Evolutionary conservation across 2,888 invertebrate genomes (phyloP), one percentile per base, ranked within the genome.

Genomic region (Elysia crispata): DNA sequence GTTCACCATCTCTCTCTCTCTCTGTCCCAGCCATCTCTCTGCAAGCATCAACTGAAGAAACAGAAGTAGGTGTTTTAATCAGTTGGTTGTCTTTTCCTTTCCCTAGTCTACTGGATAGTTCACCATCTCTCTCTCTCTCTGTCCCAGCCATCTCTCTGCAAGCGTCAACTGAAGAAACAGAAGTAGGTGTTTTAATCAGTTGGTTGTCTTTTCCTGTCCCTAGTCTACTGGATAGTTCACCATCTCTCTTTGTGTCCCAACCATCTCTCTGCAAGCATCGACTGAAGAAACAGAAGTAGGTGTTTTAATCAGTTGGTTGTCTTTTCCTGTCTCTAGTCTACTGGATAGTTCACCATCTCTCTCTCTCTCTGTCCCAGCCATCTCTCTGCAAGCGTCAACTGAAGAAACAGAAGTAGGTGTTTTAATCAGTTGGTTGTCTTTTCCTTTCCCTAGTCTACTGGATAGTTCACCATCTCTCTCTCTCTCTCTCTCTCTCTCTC

Each of bases 91-190:
- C 41, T 41, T 41, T 41, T 41, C 3, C 11, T 41, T 41, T n/a
- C n/a, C n/a, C n/a, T n/a, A n/a, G n/a, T n/a, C n/a, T n/a, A n/a
- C n/a, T n/a, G n/a, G n/a, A n/a, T n/a, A n/a, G n/a, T n/a, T n/a
- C n/a, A n/a, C n/a, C n/a, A n/a, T n/a, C n/a, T n/a, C n/a, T n/a
- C n/a, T n/a, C n/a, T n/a, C n/a, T n/a, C n/a, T n/a, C n/a, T n/a
- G n/a, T n/a, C n/a, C n/a, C 62, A 1, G 72, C 79, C 25, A 57
- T 67, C 25, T 66, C 70, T 18, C n/a, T 80, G 18, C 30, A 25
- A 3, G 73, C 76, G 0, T 79, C 77, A n/a, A 76, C 77, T 41
- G 75, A 78, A 28, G 69, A n/a, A 78, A 73, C 30, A 67, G 66
- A 18, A 18, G 28, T 18, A n/a, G 49, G n/a, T 28, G n/a, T 3